Evolutionary conservation across 2,113 vertebrate genomes (phyloP).

Genomic region (western clawed frog (Xenopus tropicalis)): UCB_Xtro_10.0 CM004446.2:150060501-150061000

Average conservation of each 20-base stretch:
- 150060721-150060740: conserved; percentile 58
- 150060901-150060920: no score
- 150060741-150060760: conserved; percentile 60
- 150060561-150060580: background rate
- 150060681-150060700: conserved; percentile 62
- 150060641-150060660: no score
- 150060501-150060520: background rate
- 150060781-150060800: conserved; percentile 96
- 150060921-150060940: background rate
- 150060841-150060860: conserved; percentile 13
- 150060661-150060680: no score
- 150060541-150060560: conserved; percentile 16
- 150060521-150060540: background rate
- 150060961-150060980: no score
- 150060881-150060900: no score
- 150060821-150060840: conserved; percentile 61
- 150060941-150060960: no score
- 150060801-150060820: conserved; percentile 64
- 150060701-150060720: conserved; percentile 50
- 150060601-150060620: background rate
- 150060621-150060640: background rate
- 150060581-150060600: background rate
- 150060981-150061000: no score
- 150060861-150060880: background rate
- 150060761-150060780: conserved; percentile 69